Base-by-base conservation (phyloP, 2,113 vertebrate genomes). In the Dryoscopus gambensis region DNA sequence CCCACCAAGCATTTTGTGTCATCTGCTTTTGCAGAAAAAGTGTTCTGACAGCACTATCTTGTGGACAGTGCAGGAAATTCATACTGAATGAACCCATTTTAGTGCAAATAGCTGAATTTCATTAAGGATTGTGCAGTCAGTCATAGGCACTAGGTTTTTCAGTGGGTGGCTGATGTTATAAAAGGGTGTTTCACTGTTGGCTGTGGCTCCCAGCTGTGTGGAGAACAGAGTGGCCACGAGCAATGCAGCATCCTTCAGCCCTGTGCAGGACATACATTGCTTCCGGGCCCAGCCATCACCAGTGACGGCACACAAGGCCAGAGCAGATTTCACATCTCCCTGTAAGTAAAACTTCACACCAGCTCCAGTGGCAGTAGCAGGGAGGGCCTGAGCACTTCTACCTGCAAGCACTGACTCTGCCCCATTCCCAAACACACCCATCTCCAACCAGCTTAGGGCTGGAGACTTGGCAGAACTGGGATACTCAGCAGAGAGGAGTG, bases 11-110 rank as follows among this genome's bases (percentile, higher is more conserved):
- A 3, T 7, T 64, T 87, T 67, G 27, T 33, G 9, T 22, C 11
- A 40, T 6, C 27, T 33, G 30, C 64, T 75, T 89, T 91, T 91
- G 30, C 40, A 70, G 47, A 31, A 85, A 62, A 59, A 53, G 9
- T 40, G 67, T 90, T 96, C 74, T 57, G 27, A 85, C 17, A 93
- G 91, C 84, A 83, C 95, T 87, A 90, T 56, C 96, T 94, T 96
- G 94, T 97, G 95, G 94, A 23, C 55, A 19, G 10, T 67, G 24
- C 39, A 67, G 78, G 93, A 69, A 95, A 67, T 83, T 91, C 82
- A 91, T 27, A 60, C 27, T 4, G 35, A 83, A 63, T 11, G 7
- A 62, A 77, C 3, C 3, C 13, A 40, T 30, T 71, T 23, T 65
- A 52, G 39, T 42, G 55, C 10, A 74, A 80, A 35, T 0, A 0